Conservation (phyloP, 2,888 invertebrate genomes). For the Biston stratarius region DNA sequence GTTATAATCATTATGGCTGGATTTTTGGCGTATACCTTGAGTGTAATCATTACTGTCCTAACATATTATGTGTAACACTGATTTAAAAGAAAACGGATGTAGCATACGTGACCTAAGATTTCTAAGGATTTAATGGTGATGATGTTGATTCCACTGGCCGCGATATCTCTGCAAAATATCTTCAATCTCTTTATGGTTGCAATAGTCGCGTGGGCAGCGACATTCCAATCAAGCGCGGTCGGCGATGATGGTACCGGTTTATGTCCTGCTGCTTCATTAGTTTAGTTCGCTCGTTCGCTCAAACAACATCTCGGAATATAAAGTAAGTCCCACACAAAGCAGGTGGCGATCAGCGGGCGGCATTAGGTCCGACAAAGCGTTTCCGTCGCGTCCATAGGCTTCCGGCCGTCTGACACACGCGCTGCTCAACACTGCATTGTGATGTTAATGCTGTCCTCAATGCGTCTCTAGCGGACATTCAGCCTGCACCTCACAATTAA, state of each 20-base stretch:
- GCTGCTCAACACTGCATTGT: constrained; percentile 51
- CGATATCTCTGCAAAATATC: constrained; percentile 15
- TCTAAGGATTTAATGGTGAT: not conserved
- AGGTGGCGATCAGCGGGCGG: constrained; percentile 35
- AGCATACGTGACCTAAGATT: not conserved
- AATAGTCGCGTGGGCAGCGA: constrained; percentile 35
- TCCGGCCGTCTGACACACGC: constrained; percentile 32
- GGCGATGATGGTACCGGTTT: constrained; percentile 22
- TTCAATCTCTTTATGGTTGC: constrained; percentile 24
- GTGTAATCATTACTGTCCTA: not conserved
- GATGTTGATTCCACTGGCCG: not conserved
- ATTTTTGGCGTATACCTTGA: not conserved
- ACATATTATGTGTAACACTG: not conserved
- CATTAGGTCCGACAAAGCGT: constrained; percentile 48
- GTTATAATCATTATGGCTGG: not conserved
- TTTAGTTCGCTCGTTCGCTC: constrained; percentile 23
- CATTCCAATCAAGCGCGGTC: constrained; percentile 31
- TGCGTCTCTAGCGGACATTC: constrained; percentile 58
- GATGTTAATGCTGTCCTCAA: constrained; percentile 68
- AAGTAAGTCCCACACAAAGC: constrained; percentile 39
- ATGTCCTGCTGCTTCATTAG: constrained; percentile 35
- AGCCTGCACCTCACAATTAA: constrained; percentile 47
- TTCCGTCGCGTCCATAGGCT: constrained; percentile 35
- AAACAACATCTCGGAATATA: constrained; percentile 37
- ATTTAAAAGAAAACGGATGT: constrained; percentile 1